Evolutionary conservation across 2,888 invertebrate species (phyloP).

Genomic region (Napeogenes sylphis): DNA sequence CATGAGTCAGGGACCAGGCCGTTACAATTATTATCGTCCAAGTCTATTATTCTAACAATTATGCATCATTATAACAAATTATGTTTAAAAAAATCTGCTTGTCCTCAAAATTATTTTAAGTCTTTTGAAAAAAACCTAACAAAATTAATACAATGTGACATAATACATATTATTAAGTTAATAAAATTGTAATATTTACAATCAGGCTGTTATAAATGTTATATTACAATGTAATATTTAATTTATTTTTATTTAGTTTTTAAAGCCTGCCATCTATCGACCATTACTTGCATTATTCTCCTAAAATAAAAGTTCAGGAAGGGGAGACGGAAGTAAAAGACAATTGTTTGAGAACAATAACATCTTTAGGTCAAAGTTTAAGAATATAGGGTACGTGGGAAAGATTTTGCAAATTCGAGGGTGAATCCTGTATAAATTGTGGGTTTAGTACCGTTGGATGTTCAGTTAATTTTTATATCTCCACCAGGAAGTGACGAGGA

Average conservation of each 20-base stretch:
- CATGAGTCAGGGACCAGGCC: constrained; percentile 19
- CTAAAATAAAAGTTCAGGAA: constrained; percentile 36
- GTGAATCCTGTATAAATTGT: constrained; percentile 65
- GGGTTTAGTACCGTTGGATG: constrained; percentile 42
- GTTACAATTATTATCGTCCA: not conserved
- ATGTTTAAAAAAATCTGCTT: too few relatives aligned
- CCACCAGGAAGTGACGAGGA: constrained; percentile 61
- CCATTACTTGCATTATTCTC: constrained; percentile 41
- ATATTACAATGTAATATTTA: not conserved
- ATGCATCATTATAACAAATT: too few relatives aligned
- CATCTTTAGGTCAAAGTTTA: constrained; percentile 59
- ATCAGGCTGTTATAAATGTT: not conserved
- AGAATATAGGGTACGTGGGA: constrained; percentile 52
- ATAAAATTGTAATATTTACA: not conserved
- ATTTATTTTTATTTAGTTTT: not conserved
- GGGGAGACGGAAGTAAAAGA: constrained; percentile 61
- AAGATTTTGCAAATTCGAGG: constrained; percentile 47
- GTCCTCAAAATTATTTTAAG: too few relatives aligned
- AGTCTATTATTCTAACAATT: constrained; percentile 6
- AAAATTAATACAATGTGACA: too few relatives aligned
- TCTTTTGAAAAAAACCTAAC: too few relatives aligned
- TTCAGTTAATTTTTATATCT: constrained; percentile 60
- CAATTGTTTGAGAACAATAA: constrained; percentile 62
- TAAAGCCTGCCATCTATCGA: constrained; percentile 52
- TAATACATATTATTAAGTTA: too few relatives aligned